Base-by-base conservation (phyloP, 2,888 invertebrate genomes). In the Drosophila seclusa region DNA sequence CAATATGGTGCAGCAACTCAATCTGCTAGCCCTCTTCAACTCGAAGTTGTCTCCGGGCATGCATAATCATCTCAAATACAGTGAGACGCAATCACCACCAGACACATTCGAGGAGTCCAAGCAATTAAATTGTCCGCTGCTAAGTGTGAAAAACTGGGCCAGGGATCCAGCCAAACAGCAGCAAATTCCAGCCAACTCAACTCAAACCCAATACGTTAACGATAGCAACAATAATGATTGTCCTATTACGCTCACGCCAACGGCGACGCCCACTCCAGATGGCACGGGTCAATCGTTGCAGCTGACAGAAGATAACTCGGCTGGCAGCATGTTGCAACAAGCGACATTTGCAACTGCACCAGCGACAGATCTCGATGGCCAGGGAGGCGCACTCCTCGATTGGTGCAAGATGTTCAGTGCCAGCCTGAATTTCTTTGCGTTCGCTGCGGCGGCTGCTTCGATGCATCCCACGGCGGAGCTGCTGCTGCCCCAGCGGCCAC, bases 361-460 rank as follows among this genome's bases (percentile, higher is more conserved):
- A 24, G 52, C 65, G 21, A 21, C 64, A 13, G 82, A 73, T 32
- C 53, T 42, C 27, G 74, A 81, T 24, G 29, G 61, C 13, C 80
- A 80, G 34, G 75, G 78, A 11, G 75, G 82, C 81, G 94, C 95
- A 0, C 95, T 96, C 95, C 94, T 96, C 81, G 95, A 96, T 87
- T 96, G 96, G 94, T 96, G 96, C 93, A 96, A 96, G 92, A 95
- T 96, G 85, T 95, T 95, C 80, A 95, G 95, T 21, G 95, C 92
- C 24, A 91, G 91, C 58, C 70, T 93, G n/a, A 91, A 87, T 53
- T 90, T 87, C 48, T 78, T 91, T 57, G 83, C 91, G 36, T 82
- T 91, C 40, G 85, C 90, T 24, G 90, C 91, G 27, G 88, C 90
- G n/a, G 88, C 87, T 21, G 91, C 90, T 3, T 83, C 91, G 0